Evolutionary conservation across 2,888 invertebrate species (phyloP), one percentile per base, ranked within the genome.

Genomic region (Proisotoma minuta): DNA sequence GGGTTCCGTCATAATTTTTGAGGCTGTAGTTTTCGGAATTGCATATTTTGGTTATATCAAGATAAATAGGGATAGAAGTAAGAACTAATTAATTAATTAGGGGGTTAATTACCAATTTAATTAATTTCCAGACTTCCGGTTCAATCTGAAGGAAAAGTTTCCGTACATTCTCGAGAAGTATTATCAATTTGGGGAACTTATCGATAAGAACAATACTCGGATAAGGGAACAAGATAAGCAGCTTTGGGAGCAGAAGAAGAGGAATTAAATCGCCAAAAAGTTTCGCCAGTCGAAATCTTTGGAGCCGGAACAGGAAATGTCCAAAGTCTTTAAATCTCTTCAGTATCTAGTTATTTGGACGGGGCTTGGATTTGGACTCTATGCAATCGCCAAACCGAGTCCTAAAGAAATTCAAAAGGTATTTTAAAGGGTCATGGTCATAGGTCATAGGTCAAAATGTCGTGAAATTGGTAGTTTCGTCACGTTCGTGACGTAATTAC

Each of bases 361-460:
- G 75, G 82, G 82, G 71, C 68, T 85, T 65, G 85, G 85, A 72
- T 87, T 83, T 76, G 79, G 78, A 71, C 78, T 86, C 63, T 80
- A 85, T 78, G 76, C 80, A 75, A 75, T 83, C 75, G 80, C 83
- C 75, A 79, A 79, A 75, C 84, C 79, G 74, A 83, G 77, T 76
- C 81, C 80, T 75, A 75, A 71, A 53, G 70, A 74, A 67, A 73
- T 78, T 65, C 74, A 69, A 75, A 59, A 75, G 78, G 47, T 73
- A 71, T 51, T 57, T 57, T n/a, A n/a, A n/a, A n/a, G n/a, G n/a
- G n/a, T n/a, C n/a, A n/a, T n/a, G n/a, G n/a, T n/a, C n/a, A n/a
- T n/a, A n/a, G n/a, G n/a, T n/a, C n/a, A n/a, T n/a, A n/a, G n/a
- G n/a, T n/a, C n/a, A n/a, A n/a, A n/a, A n/a, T n/a, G n/a, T n/a